phyloP scores from a whole-genome alignment of 2,797 vertebrate species.

The Enoplosus armatus region DNA sequence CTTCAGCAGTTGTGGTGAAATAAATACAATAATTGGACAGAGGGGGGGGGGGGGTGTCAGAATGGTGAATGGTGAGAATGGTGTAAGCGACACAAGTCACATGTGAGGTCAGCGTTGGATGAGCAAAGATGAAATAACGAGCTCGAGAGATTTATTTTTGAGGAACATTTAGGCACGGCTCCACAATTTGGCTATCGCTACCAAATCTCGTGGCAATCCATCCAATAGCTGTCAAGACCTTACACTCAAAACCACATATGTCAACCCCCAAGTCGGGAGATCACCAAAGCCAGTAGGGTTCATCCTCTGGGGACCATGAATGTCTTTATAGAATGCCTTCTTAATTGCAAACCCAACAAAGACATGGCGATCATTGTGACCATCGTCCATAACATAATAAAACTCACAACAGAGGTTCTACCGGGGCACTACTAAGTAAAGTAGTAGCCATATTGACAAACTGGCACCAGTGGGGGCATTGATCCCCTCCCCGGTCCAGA shows the following conservation, averaged over 20 bases:
- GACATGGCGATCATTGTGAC: background rate
- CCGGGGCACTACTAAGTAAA: background rate
- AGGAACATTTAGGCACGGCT: no score
- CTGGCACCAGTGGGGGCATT: constrained; percentile 33
- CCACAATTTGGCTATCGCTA: no score
- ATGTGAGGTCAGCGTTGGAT: background rate
- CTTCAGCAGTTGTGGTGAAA: background rate
- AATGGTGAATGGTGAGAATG: background rate
- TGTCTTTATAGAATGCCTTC: background rate
- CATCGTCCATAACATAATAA: background rate
- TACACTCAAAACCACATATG: background rate
- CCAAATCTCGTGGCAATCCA: background rate
- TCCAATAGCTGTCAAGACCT: background rate
- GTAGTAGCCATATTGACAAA: constrained; percentile 41
- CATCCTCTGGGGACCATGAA: background rate
- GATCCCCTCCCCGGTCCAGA: constrained; percentile 42
- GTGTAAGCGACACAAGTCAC: background rate
- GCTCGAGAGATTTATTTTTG: no score
- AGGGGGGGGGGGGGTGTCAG: background rate
- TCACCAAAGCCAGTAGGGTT: background rate
- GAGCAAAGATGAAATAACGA: background rate
- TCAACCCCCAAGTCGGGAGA: background rate
- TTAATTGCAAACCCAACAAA: background rate
- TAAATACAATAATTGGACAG: background rate
- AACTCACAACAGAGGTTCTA: background rate